phyloP scores from a whole-genome alignment of 2,797 vertebrate genomes.

The Coreius guichenoti region DNA sequence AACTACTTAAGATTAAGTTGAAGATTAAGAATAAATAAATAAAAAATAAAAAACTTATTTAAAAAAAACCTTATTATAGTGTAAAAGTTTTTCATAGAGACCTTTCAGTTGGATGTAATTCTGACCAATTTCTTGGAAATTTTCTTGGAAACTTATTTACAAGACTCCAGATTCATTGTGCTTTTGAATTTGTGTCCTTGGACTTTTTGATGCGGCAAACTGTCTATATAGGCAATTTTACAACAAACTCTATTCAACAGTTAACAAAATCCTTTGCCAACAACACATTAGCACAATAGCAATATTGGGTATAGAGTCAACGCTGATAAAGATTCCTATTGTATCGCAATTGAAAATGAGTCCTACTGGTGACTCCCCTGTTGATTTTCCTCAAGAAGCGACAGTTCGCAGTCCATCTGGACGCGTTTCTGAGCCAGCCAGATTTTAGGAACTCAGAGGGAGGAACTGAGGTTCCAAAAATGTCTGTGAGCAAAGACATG shows the following conservation, averaged over 20 bases:
- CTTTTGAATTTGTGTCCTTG: conserved; percentile 33
- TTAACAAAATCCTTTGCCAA: conserved; percentile 36
- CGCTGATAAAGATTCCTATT: conserved; percentile 6
- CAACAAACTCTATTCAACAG: conserved; percentile 14
- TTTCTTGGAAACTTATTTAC: background rate
- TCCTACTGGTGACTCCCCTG: conserved; percentile 38
- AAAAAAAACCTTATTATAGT: background rate
- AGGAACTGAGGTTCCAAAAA: conserved; percentile 29
- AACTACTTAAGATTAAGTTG: background rate
- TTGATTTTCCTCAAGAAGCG: conserved; percentile 37
- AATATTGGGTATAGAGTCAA: conserved; percentile 31
- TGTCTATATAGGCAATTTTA: background rate
- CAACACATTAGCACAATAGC: conserved; percentile 46
- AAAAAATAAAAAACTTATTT: background rate
- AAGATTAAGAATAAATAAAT: no score
- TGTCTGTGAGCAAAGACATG: conserved; percentile 37
- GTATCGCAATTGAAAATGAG: conserved; percentile 29
- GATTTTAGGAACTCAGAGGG: conserved; percentile 39
- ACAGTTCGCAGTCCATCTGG: conserved; percentile 47
- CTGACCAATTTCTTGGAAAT: background rate
- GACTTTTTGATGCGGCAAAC: background rate
- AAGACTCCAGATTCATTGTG: background rate
- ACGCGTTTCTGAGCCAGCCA: conserved; percentile 28
- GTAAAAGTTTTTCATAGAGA: background rate
- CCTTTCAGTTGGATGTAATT: background rate